A percentile compares a stretch with the other conserved stretches of the same genome.
These are phyloP conservation scores for Drosophila aldrichi DNA, from an alignment of 2,888 invertebrate genomes.

Conservation along the genomic window DNA sequence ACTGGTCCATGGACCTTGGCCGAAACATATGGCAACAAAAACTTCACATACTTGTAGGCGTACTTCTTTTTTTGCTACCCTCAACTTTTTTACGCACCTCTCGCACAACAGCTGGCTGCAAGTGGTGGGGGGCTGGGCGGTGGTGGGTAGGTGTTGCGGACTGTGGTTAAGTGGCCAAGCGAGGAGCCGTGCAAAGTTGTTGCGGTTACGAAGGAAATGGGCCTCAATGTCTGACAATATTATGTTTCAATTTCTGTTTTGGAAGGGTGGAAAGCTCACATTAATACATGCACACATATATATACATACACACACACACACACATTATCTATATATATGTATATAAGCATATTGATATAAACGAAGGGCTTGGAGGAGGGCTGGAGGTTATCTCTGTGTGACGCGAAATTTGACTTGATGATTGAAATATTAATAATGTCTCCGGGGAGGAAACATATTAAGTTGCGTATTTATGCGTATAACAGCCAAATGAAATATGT, in stretches of 20 bases:
- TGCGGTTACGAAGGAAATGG: slow-evolving; percentile 78
- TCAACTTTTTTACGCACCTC: slow-evolving; percentile 73
- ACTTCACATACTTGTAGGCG: slow-evolving; percentile 79
- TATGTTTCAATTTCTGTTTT: slow-evolving; percentile 74
- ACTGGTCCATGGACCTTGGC: slow-evolving; percentile 74
- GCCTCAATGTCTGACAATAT: slow-evolving; percentile 82
- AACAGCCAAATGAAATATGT: slow-evolving; percentile 10
- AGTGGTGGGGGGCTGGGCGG: no score
- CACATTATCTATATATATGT: neutral
- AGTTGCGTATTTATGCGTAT: slow-evolving; percentile 11
- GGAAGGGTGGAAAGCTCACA: slow-evolving; percentile 27
- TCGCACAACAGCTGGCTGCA: slow-evolving; percentile 9
- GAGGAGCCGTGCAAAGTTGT: slow-evolving; percentile 59
- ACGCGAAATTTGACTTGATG: slow-evolving; percentile 59
- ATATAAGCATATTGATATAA: slow-evolving; percentile 1
- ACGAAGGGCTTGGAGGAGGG: no score
- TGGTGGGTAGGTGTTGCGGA: slow-evolving; percentile 12
- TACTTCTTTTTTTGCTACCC: slow-evolving; percentile 49
- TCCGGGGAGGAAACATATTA: slow-evolving; percentile 40
- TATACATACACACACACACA: neutral
- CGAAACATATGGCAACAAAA: slow-evolving; percentile 72
- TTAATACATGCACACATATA: neutral
- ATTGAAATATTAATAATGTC: slow-evolving; percentile 55
- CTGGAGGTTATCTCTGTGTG: neutral
- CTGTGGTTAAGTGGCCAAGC: slow-evolving; percentile 71